phyloP scores from a whole-genome alignment of 2,113 vertebrate species.

The Tautogolabrus adspersus region DNA sequence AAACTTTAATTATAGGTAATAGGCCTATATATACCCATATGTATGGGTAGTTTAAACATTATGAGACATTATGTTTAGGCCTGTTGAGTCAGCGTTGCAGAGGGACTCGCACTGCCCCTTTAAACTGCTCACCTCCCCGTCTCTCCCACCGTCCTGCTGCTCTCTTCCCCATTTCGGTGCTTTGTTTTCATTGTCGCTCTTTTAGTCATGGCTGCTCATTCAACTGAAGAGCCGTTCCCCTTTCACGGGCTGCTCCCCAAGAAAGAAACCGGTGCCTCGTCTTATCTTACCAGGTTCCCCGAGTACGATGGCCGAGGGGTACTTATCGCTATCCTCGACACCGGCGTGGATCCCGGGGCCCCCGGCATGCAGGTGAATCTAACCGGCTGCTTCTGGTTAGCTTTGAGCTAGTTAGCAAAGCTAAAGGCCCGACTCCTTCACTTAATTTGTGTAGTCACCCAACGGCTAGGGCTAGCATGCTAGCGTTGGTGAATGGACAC shows the following conservation, averaged over 20 bases:
- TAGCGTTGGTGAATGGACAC: background rate
- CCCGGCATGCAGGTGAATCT: slow-evolving; percentile 95
- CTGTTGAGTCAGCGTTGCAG: background rate
- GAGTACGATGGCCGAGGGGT: slow-evolving; percentile 95
- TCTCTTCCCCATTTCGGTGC: slow-evolving; percentile 67
- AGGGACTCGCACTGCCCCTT: slow-evolving; percentile 65
- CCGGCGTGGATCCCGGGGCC: slow-evolving; percentile 96
- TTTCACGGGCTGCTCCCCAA: slow-evolving; percentile 96
- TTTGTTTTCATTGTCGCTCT: slow-evolving; percentile 80
- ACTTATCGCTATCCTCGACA: slow-evolving; percentile 94
- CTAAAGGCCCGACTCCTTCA: slow-evolving; percentile 66
- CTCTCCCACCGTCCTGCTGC: slow-evolving; percentile 34
- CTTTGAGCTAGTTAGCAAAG: slow-evolving; percentile 46
- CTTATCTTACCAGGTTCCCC: slow-evolving; percentile 91
- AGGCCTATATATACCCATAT: too few species aligned
- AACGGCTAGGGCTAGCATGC: slow-evolving; percentile 8
- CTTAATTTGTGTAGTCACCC: slow-evolving; percentile 10
- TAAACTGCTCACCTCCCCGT: slow-evolving; percentile 70
- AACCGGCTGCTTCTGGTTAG: slow-evolving; percentile 51
- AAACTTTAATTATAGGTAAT: too few species aligned
- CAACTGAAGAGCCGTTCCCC: slow-evolving; percentile 92
- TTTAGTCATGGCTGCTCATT: slow-evolving; percentile 88
- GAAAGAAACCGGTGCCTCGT: slow-evolving; percentile 94
- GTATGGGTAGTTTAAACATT: background rate
- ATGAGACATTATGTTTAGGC: background rate